Base-by-base conservation (phyloP, 2,797 vertebrate species). In the Thalassophryne amazonica region DNA sequence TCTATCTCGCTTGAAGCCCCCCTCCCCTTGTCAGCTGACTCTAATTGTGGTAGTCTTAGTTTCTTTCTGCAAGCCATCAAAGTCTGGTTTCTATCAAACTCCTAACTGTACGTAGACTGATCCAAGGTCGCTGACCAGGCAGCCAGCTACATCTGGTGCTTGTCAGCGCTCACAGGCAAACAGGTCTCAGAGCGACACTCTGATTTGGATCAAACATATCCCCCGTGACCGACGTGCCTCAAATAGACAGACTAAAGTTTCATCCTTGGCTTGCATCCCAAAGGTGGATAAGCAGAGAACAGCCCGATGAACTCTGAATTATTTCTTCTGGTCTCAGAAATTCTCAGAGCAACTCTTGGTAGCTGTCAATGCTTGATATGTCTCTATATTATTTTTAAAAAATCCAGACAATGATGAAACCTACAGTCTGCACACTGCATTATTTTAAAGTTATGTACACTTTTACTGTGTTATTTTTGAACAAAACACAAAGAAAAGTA, bases 21-120 rank as follows among this genome's bases (percentile, higher is more conserved):
- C 31, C 56, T 37, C 29, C 40, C 30, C 53, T 60, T 64, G 53
- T 5, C 38, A 34, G 59, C 71, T 51, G 66, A 57, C 54, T 73
- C 35, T 48, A 56, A 65, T 71, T 81, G 74, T 58, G 75, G 80
- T 66, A 17, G 52, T 52, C 55, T 42, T 31, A 14, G 35, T 64
- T 76, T 25, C 49, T 65, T 57, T 70, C 57, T 76, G 66, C 66
- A 69, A 60, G 62, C 56, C 53, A 62, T 67, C 46, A 65, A 25
- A 41, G 60, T 76, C 60, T 78, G 73, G 63, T 81, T 75, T 48
- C 37, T 61, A 69, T 83, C 61, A 62, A 60, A 55, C 34, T 41
- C 13, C 7, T 29, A 17, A 50, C 41, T 58, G 31, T 36, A 53
- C 45, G 37, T 39, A 9, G 34, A 30, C 57, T 34, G 56, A 63